phyloP scores from a whole-genome alignment of 2,797 vertebrate genomes.

The Lithobates sylvaticus region DNA sequence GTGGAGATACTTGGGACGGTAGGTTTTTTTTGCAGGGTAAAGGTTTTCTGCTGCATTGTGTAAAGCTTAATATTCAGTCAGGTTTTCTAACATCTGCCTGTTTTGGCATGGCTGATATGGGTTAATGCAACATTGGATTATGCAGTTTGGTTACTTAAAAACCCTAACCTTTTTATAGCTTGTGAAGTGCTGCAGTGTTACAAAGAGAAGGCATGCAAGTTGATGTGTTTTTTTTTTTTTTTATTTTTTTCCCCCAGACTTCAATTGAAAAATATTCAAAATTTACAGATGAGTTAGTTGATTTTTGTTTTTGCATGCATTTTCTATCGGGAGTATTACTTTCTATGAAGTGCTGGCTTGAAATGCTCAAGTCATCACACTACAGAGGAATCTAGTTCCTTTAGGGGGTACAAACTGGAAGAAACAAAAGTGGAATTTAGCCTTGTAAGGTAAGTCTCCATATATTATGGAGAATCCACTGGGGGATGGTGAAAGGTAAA shows the following conservation, averaged over 20 bases:
- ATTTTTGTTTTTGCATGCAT: no score
- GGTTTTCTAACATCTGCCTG: conserved; percentile 71
- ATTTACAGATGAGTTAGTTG: no score
- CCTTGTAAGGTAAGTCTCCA: no score
- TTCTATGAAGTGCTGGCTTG: no score
- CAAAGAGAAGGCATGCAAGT: conserved; percentile 25
- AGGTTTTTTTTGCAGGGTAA: conserved; percentile 71
- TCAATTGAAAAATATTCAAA: no score
- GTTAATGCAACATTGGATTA: neutral
- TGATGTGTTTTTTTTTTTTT: neutral
- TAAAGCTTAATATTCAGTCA: conserved; percentile 72
- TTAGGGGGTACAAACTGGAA: no score
- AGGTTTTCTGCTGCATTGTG: conserved; percentile 65
- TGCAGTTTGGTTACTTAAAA: neutral
- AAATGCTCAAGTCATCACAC: no score
- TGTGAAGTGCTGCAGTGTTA: neutral
- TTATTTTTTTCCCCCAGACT: neutral
- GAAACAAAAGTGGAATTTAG: no score
- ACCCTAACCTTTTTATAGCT: neutral
- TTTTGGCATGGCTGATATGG: conserved; percentile 76
- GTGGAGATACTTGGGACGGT: conserved; percentile 87
- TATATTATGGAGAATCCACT: no score
- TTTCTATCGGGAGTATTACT: no score
- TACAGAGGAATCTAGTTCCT: no score
- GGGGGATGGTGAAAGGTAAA: no score